These are phyloP conservation scores for silkworm (Bombyx mori) DNA, from an alignment of 1,140 invertebrate species.

Conservation along the genomic window DNA sequence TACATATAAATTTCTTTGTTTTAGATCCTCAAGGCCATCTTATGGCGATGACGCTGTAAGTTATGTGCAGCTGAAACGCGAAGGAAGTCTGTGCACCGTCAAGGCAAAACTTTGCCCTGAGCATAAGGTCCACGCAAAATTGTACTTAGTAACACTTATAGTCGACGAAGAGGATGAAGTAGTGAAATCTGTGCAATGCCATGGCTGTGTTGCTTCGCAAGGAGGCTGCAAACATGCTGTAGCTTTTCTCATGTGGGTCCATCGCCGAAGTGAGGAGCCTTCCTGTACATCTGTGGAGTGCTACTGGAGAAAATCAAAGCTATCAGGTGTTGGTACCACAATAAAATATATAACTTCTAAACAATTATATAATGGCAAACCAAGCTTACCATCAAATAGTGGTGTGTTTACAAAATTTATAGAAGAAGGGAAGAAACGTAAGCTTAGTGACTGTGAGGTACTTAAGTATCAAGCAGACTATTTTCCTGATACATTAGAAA, in stretches of 20 bases:
- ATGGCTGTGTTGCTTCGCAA: constrained; percentile 32
- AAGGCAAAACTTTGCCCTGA: constrained; percentile 38
- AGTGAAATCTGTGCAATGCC: constrained; percentile 24
- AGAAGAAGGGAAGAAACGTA: constrained; percentile 17
- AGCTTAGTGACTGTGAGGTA: constrained; percentile 18
- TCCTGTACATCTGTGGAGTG: constrained; percentile 40
- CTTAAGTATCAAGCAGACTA: constrained; percentile 15
- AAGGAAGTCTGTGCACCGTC: constrained; percentile 23
- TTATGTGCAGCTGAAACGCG: constrained; percentile 35
- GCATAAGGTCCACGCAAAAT: constrained; percentile 39
- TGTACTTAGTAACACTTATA: constrained; percentile 19
- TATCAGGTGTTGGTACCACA: constrained; percentile 19
- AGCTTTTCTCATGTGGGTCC: constrained; percentile 38
- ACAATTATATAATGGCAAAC: constrained; percentile 10
- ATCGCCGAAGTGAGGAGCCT: constrained; percentile 50
- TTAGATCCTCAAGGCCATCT: constrained; percentile 22
- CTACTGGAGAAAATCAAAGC: constrained; percentile 35
- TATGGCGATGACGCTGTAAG: constrained; percentile 40
- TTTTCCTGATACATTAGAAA: constrained; percentile 1
- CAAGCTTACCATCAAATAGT: constrained; percentile 7
- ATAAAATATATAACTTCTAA: constrained; percentile 17
- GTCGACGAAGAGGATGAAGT: constrained; percentile 25
- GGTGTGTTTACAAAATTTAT: constrained; percentile 14
- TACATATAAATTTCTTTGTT: constrained; percentile 12
- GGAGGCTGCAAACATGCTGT: constrained; percentile 53